Base-by-base conservation (phyloP, 2,888 invertebrate species). In the Xestia ashworthii region DNA sequence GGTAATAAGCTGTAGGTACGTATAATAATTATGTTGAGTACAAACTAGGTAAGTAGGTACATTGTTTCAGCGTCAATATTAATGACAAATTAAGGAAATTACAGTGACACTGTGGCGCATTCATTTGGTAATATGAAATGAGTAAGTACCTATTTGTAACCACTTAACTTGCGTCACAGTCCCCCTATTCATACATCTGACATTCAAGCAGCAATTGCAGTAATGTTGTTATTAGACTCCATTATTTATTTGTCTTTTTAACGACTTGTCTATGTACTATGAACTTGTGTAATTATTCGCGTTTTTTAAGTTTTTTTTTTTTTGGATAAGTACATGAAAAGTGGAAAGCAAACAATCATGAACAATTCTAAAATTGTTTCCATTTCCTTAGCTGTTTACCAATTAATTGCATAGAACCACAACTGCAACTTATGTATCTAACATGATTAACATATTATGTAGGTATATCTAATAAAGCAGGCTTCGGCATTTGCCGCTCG, bases 81-180 rank as follows among this genome's bases (percentile, higher is more conserved):
- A 82, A 76, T 68, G 71, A 80, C 74, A 77, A 83, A 77, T 84
- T 50, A 77, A 71, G 81, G 76, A 74, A 76, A 78, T 78, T 69
- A 76, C 32, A 65, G 65, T 71, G 48, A 60, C 55, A 66, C 22
- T 50, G 50, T 79, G 75, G 69, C 67, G 73, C 65, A 44, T 84
- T 87, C 74, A 85, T 89, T 90, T 88, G 74, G 86, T 85, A 79
- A 88, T 89, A 88, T 85, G 74, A 82, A 90, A 87, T 87, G 85
- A 85, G 80, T 69, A 80, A 78, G 77, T 83, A n/a, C n/a, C n/a
- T n/a, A 70, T 48, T 41, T 48, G 32, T 65, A n/a, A 41, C 58
- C 32, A 83, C 84, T n/a, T n/a, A n/a, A n/a, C n/a, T 92, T 92
- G 89, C 93, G 92, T 93, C 93, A 93, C 69, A 84, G 75, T 88